Evolutionary conservation across 2,113 vertebrate species (phyloP).

Genomic region (Hippocampus barbouri): DNA sequence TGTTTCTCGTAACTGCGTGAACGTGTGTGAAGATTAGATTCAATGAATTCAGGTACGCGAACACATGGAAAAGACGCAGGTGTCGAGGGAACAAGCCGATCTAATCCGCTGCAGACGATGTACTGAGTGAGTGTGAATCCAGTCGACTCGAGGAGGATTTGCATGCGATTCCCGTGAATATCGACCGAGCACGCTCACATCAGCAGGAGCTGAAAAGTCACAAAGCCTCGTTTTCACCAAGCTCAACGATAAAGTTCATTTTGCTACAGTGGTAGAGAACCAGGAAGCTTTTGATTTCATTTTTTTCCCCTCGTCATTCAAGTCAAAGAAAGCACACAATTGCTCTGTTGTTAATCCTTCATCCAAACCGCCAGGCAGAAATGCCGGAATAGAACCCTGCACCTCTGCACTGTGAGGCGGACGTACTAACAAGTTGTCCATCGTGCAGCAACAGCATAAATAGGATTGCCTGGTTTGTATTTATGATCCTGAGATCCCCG

Average conservation of each 20-base stretch:
- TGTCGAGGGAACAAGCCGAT: conserved; percentile 47
- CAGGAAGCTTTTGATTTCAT: no score
- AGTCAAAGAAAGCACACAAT: no score
- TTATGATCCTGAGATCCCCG: no score
- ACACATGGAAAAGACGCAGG: not conserved
- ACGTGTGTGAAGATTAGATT: conserved; percentile 53
- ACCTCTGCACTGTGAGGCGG: no score
- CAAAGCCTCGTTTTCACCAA: not conserved
- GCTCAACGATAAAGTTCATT: not conserved
- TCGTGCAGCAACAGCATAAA: no score
- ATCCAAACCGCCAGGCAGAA: no score
- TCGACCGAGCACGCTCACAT: conserved; percentile 1
- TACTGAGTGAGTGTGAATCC: conserved; percentile 30
- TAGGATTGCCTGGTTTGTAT: no score
- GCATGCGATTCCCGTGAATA: conserved; percentile 14
- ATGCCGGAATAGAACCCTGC: no score
- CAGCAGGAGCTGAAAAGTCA: not conserved
- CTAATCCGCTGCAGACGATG: conserved; percentile 48
- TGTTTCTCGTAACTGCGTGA: conserved; percentile 34
- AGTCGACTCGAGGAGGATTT: conserved; percentile 24
- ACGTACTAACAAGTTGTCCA: no score
- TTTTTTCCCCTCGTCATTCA: no score
- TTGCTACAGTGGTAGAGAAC: not conserved
- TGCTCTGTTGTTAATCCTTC: no score
- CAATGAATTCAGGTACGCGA: conserved; percentile 40